Evolutionary conservation across 2,113 vertebrate genomes (phyloP).

Genomic region (Steatornis caripensis): DNA sequence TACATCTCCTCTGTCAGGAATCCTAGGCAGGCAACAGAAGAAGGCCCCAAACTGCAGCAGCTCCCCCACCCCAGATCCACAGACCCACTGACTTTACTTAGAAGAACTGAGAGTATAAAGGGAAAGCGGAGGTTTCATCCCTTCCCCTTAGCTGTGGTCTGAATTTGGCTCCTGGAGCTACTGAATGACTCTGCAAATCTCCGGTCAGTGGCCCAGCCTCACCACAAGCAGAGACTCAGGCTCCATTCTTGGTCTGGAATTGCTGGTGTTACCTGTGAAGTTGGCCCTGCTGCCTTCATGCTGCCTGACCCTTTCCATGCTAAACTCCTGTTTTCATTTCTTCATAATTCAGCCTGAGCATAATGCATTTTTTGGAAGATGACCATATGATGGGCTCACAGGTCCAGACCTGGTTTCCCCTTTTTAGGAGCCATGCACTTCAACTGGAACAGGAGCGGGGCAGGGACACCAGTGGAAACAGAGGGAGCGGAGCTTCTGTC

Average conservation of each 20-base stretch:
- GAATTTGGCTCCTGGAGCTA: background rate
- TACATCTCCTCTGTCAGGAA: background rate
- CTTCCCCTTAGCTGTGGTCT: background rate
- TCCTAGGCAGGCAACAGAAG: background rate
- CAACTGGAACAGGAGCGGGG: background rate
- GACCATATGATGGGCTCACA: background rate
- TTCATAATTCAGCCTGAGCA: background rate
- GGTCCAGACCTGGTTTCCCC: background rate
- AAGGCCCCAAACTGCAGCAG: background rate
- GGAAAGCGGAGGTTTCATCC: background rate
- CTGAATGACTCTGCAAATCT: background rate
- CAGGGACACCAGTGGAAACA: background rate
- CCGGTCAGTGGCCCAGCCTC: background rate
- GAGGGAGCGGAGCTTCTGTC: background rate
- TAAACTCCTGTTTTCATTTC: background rate
- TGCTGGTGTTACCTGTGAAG: background rate
- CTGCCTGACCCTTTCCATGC: background rate
- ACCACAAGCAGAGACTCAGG: background rate
- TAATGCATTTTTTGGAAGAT: background rate
- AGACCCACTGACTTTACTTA: background rate
- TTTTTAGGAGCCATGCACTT: background rate
- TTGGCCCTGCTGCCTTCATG: background rate
- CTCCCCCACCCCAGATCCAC: background rate
- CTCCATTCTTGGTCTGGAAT: background rate
- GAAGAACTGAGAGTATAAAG: background rate